Percentiles rank a stretch among this genome's conserved stretches.
These are phyloP conservation scores for Apomyelois bistriatella DNA, from an alignment of 2,888 invertebrate genomes.

Conservation along the genomic window DNA sequence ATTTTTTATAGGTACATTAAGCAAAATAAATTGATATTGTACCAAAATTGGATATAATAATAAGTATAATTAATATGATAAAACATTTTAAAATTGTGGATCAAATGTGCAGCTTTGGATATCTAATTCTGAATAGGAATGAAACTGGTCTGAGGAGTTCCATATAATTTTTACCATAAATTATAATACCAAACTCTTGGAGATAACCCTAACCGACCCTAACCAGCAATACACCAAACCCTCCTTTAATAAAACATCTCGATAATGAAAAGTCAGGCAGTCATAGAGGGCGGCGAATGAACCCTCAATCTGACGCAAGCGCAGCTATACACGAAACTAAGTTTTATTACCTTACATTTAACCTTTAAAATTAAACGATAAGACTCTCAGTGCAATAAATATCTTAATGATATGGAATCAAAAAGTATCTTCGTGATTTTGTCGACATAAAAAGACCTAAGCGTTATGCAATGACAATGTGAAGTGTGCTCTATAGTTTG, in stretches of 20 bases:
- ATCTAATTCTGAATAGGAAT: too few species aligned
- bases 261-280: slow-evolving; percentile 80
- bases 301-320: slow-evolving; percentile 47
- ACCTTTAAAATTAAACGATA: slow-evolving; percentile 55
- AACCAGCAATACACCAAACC: slow-evolving; percentile 49
- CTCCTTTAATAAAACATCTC: slow-evolving; percentile 80
- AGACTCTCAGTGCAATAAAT: slow-evolving; percentile 63
- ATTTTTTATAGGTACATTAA: too few species aligned
- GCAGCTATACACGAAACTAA: slow-evolving; percentile 45
- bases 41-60: too few species aligned
- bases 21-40: too few species aligned
- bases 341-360: slow-evolving; percentile 47
- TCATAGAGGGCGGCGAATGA: slow-evolving; percentile 73
- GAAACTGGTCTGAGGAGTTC: too few species aligned
- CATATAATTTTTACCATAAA: neutral
- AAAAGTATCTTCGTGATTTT: slow-evolving; percentile 63
- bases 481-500: slow-evolving; percentile 42
- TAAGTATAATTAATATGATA: too few species aligned
- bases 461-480: slow-evolving; percentile 25
- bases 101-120: too few species aligned
- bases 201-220: slow-evolving; percentile 62
- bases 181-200: slow-evolving; percentile 19
- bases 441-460: slow-evolving; percentile 43
- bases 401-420: slow-evolving; percentile 79
- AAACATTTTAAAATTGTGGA: too few species aligned